Base-by-base conservation (phyloP, 2,797 vertebrate genomes). In the Erethizon dorsatum region DNA sequence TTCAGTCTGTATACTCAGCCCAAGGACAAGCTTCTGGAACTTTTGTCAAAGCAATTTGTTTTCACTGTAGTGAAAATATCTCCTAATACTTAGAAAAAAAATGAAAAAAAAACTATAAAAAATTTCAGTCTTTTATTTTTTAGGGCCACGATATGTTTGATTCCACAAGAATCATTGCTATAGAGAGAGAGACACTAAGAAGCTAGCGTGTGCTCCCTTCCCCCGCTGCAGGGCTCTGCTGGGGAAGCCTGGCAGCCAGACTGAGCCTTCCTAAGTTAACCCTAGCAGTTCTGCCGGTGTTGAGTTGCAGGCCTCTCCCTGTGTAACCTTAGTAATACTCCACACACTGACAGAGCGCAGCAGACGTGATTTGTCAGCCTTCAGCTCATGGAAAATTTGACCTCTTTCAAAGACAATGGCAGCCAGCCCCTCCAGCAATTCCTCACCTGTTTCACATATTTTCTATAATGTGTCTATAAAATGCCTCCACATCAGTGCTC, bases 371-470 rank as follows among this genome's bases (percentile, higher is more conserved):
- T 88, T 18, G 83, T 96, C 96, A 96, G 94, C 65, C 80, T 45
- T 83, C 86, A 63, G 24, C 10, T 75, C 82, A 61, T 15, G 7
- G 94, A 90, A 94, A 94, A 95, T 92, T 31, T 84, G 88, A 92
- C 96, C 96, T 92, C 91, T 75, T 50, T 41, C 78, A 79, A 56
- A 96, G 95, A 97, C 94, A 96, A 95, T 88, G 94, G 93, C 93
- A 41, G 22, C 2, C 2, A 3, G 79, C 31, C 41, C 65, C 95
- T n/a, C 77, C 17, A 4, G 28, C 82, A 56, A 47, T 37, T 54
- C 96, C 89, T 97, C 96, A 96, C 96, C 97, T 93, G 93, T 91
- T 90, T 54, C 79, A 12, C 83, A 61, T 93, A 82, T 87, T 96
- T 96, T 87, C 93, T 96, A 26, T 88, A 84, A 79, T 75, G 59